Evolutionary conservation across 2,888 invertebrate species (phyloP), one percentile per base, ranked within the genome.

Genomic region (Standfussiana lucernea): DNA sequence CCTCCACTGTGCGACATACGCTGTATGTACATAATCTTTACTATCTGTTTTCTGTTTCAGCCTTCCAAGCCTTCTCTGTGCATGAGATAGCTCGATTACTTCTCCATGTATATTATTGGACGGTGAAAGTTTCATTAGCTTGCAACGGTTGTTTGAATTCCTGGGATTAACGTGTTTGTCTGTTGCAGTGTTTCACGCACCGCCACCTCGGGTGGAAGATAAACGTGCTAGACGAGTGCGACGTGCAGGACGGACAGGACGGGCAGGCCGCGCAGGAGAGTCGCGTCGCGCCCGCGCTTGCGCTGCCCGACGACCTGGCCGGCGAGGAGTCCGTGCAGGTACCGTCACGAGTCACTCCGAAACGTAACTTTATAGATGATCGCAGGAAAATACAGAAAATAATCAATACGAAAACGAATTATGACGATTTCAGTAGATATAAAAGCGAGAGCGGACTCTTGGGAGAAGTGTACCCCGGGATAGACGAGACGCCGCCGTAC

Each of bases 151-250:
- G 32, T 70, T 24, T n/a, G 56, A 32, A 61, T 62, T 47, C 45
- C 42, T 4, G 15, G 11, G 50, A 61, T 28, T 88, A 75, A 88
- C 35, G 15, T 70, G 37, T 24, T 73, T 70, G 79, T 87, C 80
- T 86, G 74, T 97, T 97, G 77, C 97, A 99, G 98, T 99, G 99
- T 94, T 99, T 98, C 97, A 98, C 99, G 8, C 99, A 99, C 94
- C 98, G 99, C 83, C 98, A 99, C 93, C 97, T 99, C 91, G 99
- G 99, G 69, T 99, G 99, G 99, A 99, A 99, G 96, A 99, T 99
- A 89, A 98, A 98, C 93, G 99, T 99, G 1, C 97, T 98, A 84
- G 99, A 99, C 93, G 97, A 97, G 66, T 99, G 99, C 91, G 98
- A 98, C 85, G 94, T 11, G 50, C 15, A 45, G 15, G 45, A 45